Percentiles rank a stretch among this genome's conserved stretches.
Evolutionary conservation across 2,113 vertebrate species (phyloP).

Genomic region (Perca fluviatilis): DNA sequence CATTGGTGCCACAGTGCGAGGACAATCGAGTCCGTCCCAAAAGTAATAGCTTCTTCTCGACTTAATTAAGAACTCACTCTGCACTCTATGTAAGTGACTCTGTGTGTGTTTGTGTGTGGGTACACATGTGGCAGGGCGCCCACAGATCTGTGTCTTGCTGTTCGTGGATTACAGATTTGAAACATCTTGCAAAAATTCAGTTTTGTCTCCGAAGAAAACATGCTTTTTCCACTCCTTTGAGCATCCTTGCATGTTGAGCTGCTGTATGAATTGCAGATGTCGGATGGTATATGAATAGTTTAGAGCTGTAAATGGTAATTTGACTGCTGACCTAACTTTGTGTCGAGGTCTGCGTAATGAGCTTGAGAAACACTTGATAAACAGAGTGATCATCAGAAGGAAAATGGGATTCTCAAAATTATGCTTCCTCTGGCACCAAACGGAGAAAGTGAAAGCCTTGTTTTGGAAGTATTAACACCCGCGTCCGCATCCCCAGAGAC

Average conservation of each 20-base stretch:
- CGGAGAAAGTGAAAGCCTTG: not conserved
- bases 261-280: not conserved
- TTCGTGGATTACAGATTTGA: conserved; percentile 13
- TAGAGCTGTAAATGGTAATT: not conserved
- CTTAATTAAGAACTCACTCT: conserved; percentile 74
- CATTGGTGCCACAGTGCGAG: conserved; percentile 58
- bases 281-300: not conserved
- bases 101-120: conserved; percentile 12
- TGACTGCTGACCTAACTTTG: not conserved
- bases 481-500: conserved; percentile 1
- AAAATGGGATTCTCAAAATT: not conserved
- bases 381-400: not conserved
- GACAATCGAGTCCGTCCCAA: conserved; percentile 71
- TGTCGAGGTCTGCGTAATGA: not conserved
- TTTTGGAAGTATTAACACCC: not conserved
- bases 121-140: not conserved
- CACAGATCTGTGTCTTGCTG: conserved; percentile 8
- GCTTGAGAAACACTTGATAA: not conserved
- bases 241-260: not conserved
- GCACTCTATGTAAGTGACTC: conserved; percentile 37
- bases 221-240: not conserved
- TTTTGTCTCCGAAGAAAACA: not conserved
- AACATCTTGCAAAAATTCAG: not conserved
- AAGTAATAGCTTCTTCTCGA: conserved; percentile 73
- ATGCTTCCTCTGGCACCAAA: not conserved